phyloP scores from a whole-genome alignment of 2,113 vertebrate species.

The Ahaetulla prasina region DNA sequence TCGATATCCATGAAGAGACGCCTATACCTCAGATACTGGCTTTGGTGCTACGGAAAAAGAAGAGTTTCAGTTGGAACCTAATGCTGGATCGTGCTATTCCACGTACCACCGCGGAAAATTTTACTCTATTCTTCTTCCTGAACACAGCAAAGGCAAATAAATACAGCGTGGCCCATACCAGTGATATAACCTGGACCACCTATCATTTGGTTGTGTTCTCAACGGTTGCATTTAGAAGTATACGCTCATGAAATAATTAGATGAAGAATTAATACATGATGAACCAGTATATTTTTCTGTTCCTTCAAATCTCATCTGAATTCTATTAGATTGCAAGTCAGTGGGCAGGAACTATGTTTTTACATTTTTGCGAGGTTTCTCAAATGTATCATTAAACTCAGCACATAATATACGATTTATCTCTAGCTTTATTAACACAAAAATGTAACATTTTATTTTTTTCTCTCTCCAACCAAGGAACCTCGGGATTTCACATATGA shows the following conservation, averaged over 20 bases:
- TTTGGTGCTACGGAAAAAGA: constrained; percentile 68
- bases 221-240: neutral
- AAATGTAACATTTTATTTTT: neutral
- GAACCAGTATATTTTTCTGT: neutral
- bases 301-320: neutral
- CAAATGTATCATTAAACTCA: neutral
- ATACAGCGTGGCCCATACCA: neutral
- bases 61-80: neutral
- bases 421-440: neutral
- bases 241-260: neutral
- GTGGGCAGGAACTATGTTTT: neutral
- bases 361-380: neutral
- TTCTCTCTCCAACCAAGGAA: neutral
- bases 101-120: neutral
- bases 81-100: neutral
- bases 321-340: neutral
- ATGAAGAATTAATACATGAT: neutral
- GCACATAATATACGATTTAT: neutral
- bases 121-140: too few relatives aligned
- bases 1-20: constrained; percentile 82
- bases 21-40: constrained; percentile 76
- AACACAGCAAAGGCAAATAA: neutral
- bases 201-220: neutral
- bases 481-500: neutral
- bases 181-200: neutral